Conservation (phyloP, 2,888 invertebrate species). For the Callimorpha dominula region DNA sequence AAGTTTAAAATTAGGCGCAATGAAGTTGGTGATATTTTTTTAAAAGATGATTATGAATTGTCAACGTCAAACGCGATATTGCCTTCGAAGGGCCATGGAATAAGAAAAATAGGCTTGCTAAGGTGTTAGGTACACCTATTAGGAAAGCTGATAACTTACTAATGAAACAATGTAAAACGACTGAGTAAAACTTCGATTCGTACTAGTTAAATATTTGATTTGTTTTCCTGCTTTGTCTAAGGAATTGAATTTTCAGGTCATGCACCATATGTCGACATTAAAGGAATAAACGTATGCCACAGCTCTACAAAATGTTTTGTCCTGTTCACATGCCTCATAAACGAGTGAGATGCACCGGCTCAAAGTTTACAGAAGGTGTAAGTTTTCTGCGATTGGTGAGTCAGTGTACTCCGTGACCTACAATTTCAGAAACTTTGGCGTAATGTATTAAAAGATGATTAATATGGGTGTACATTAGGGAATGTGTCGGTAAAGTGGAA, state of each 20-base stretch:
- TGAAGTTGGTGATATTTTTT: no score
- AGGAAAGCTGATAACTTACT: not conserved
- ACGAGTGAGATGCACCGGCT: slow-evolving; percentile 9
- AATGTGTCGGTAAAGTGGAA: slow-evolving; percentile 38
- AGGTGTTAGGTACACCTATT: not conserved
- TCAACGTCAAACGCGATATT: no score
- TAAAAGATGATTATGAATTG: no score
- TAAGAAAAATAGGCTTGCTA: no score
- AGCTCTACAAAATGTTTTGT: not conserved
- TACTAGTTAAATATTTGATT: not conserved
- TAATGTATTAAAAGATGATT: slow-evolving; percentile 26
- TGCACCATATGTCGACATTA: not conserved
- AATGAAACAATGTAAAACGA: not conserved
- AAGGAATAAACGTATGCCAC: not conserved
- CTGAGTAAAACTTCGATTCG: not conserved
- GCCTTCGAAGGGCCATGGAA: no score
- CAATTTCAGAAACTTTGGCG: slow-evolving; percentile 24
- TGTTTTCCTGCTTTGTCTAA: not conserved
- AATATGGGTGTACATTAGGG: slow-evolving; percentile 21
- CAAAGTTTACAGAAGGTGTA: slow-evolving; percentile 42
- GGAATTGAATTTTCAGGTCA: not conserved
- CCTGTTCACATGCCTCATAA: not conserved
- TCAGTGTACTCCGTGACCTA: slow-evolving; percentile 34
- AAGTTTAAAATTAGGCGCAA: no score
- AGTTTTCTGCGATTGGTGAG: slow-evolving; percentile 53